These are phyloP conservation scores for Halisarca cf. caerulea DNA, from an alignment of 37 sponge, comb jelly and placozoan genomes.

Conservation along the genomic window DNA sequence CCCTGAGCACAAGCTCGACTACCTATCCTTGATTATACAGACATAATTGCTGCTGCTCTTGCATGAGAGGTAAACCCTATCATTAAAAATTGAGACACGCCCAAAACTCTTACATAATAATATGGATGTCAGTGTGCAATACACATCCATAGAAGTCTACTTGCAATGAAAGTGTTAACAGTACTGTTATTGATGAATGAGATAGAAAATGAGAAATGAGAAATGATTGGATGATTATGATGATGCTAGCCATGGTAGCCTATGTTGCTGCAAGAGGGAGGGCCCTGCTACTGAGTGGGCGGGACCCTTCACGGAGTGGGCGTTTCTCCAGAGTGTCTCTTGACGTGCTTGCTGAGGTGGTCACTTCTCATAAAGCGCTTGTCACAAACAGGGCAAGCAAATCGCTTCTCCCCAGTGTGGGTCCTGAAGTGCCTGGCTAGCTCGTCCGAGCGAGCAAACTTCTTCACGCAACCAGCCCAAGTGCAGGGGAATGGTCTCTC, in stretches of 20 bases:
- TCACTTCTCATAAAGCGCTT: constrained; percentile 98
- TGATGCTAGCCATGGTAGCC: neutral
- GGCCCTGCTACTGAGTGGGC: neutral
- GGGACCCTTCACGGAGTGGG: neutral
- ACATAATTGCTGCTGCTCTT: no score
- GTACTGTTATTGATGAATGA: no score
- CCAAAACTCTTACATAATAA: no score
- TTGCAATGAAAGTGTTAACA: no score
- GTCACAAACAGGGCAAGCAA: constrained; percentile 95
- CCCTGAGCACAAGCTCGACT: no score
- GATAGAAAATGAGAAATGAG: no score
- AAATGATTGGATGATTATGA: constrained; percentile 4
- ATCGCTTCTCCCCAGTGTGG: constrained; percentile 98
- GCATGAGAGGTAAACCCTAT: no score
- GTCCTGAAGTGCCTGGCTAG: constrained; percentile 96
- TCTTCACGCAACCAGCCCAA: constrained; percentile 93
- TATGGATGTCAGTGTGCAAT: no score
- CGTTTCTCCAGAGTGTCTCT: constrained; percentile 81
- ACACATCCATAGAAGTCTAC: no score
- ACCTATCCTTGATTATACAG: no score
- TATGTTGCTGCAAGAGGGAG: neutral
- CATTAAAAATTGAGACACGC: no score
- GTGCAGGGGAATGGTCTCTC: constrained; percentile 96
- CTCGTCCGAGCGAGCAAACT: constrained; percentile 98
- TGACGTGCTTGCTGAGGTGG: constrained; percentile 96